phyloP scores from a whole-genome alignment of 2,113 vertebrate species.

The Phyllostomus hastatus region DNA sequence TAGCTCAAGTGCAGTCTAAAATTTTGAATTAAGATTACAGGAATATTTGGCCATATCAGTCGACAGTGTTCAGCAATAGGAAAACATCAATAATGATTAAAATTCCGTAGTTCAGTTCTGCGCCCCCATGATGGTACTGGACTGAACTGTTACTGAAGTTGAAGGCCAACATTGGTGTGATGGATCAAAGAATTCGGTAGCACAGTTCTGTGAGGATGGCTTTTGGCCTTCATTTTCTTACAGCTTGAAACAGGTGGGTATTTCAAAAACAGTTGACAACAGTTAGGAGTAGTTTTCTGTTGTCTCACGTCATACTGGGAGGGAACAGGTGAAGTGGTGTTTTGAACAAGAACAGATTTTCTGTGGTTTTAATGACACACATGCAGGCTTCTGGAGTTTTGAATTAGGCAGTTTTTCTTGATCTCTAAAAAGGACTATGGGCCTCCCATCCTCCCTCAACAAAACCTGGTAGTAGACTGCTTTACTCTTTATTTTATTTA shows the following conservation, averaged over 20 bases:
- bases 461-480: neutral
- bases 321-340: neutral
- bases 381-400: neutral
- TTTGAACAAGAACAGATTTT: neutral
- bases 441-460: neutral
- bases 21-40: neutral
- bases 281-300: neutral
- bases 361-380: neutral
- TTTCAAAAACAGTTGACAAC: neutral
- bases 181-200: neutral
- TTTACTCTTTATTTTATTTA: constrained; percentile 37
- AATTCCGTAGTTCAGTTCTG: neutral
- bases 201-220: neutral
- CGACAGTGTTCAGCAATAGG: neutral
- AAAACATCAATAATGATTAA: neutral
- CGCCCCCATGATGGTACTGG: neutral
- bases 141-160: constrained; percentile 1
- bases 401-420: neutral
- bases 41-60: neutral
- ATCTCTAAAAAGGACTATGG: neutral
- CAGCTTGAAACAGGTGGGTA: neutral
- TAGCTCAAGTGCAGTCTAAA: neutral
- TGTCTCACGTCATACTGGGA: neutral
- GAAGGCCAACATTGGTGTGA: neutral
- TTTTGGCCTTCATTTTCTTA: constrained; percentile 42